Evolutionary conservation across 2,888 invertebrate genomes (phyloP).

Genomic region (Druceiella hillmani): DNA sequence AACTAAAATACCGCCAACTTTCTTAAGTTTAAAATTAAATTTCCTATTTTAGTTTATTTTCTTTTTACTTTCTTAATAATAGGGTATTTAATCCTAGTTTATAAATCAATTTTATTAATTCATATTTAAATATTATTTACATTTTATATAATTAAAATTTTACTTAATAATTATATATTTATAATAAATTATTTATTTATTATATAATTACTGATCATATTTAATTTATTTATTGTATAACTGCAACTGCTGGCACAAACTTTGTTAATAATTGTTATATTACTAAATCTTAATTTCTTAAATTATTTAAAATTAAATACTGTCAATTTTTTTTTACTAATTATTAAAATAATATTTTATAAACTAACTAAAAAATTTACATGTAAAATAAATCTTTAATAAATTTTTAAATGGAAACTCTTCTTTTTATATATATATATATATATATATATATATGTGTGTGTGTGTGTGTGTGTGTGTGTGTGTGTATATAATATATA

Average conservation of each 20-base stretch:
- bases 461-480: no score
- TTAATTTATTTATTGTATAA: background rate
- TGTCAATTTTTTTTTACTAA: no score
- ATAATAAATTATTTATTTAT: background rate
- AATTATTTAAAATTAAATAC: no score
- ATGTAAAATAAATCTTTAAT: constrained; percentile 9
- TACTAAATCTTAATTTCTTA: no score
- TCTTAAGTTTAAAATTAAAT: constrained; percentile 49
- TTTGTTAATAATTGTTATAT: no score
- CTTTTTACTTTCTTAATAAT: constrained; percentile 39
- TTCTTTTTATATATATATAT: no score
- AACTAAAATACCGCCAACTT: constrained; percentile 53
- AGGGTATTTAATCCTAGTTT: constrained; percentile 55
- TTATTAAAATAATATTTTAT: no score
- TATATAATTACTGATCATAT: background rate
- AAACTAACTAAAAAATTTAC: no score
- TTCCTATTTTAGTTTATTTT: constrained; percentile 34
- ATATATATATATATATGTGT: no score
- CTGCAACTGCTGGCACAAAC: no score
- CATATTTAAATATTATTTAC: constrained; percentile 24
- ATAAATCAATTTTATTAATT: constrained; percentile 29
- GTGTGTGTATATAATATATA: no score
- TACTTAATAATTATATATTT: background rate
- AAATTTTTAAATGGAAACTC: constrained; percentile 9
- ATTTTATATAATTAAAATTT: constrained; percentile 33